A percentile compares a stretch with the other conserved stretches of the same genome.
Conservation (phyloP, 2,888 invertebrate genomes). For the Tipula helvola region DNA sequence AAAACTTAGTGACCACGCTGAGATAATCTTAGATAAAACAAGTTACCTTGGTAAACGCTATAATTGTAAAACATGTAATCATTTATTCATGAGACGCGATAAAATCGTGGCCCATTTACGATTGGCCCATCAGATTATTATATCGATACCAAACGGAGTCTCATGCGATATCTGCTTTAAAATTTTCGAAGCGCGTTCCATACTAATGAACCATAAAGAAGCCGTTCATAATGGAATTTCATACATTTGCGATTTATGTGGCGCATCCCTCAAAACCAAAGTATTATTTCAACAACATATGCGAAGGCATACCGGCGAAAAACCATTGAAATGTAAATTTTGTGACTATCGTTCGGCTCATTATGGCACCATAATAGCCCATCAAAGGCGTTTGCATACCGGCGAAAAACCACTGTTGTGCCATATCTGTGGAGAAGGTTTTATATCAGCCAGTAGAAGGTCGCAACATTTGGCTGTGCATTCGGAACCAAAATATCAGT, state of each 20-base stretch:
- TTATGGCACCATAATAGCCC: not conserved
- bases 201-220: not conserved
- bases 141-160: not conserved
- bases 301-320: not conserved
- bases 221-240: not conserved
- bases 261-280: not conserved
- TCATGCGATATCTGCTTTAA: not conserved
- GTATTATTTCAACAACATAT: not conserved
- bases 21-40: not conserved
- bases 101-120: not conserved
- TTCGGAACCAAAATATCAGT: not conserved
- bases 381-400: not conserved
- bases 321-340: not conserved
- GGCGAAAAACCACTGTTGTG: not conserved
- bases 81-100: not conserved
- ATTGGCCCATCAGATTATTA: not conserved
- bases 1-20: not conserved
- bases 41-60: not conserved
- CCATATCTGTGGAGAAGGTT: not conserved
- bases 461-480: not conserved
- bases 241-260: not conserved
- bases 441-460: not conserved
- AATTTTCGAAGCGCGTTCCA: not conserved
- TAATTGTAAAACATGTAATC: not conserved
- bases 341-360: not conserved